Percentiles rank a stretch among this genome's conserved stretches.
Conservation (phyloP, 2,797 vertebrate species). For the Molossus molossus region DNA sequence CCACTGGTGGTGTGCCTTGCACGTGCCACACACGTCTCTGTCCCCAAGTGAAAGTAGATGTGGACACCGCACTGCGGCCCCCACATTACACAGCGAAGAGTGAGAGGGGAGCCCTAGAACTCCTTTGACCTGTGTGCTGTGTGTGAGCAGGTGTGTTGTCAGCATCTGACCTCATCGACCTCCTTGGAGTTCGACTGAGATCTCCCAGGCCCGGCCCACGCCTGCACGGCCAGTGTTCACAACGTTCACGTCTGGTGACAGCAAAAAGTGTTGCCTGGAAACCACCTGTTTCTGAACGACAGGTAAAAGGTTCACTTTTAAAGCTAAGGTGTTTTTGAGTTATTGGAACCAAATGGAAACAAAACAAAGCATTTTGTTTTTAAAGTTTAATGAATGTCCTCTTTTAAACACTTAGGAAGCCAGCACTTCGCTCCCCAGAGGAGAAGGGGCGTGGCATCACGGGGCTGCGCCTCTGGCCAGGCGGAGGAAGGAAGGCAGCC, state of each 20-base stretch:
- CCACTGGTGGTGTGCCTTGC: not conserved
- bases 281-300: not conserved
- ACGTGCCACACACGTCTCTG: not conserved
- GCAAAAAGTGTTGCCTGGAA: constrained; percentile 3
- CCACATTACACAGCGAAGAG: not conserved
- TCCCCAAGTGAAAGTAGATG: not conserved
- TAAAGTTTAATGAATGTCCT: constrained; percentile 5
- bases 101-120: not conserved
- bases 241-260: not conserved
- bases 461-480: not conserved
- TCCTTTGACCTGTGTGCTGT: not conserved
- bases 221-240: not conserved
- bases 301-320: not conserved
- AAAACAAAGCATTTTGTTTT: not conserved
- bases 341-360: not conserved
- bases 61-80: accelerated
- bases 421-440: not conserved
- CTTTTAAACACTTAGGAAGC: not conserved
- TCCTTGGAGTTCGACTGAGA: not conserved
- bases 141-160: not conserved
- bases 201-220: not conserved
- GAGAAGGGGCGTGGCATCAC: not conserved
- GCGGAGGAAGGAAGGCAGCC: not conserved
- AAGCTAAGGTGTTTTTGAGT: constrained; percentile 45
- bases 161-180: not conserved